Base-by-base conservation (phyloP, 2,888 invertebrate genomes). In the Apoda limacodes region DNA sequence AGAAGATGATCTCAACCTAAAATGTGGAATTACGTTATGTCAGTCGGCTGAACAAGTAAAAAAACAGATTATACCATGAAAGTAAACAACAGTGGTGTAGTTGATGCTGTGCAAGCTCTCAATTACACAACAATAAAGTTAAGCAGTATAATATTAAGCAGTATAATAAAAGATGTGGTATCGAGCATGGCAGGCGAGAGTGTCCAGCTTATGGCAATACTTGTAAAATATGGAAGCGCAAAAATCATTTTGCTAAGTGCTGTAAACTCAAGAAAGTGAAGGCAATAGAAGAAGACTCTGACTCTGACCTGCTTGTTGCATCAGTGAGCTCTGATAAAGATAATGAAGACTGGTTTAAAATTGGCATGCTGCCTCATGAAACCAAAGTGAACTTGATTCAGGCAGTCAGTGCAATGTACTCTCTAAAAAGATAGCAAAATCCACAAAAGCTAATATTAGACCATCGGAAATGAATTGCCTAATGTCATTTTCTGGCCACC, bases 181-280 rank as follows among this genome's bases (percentile, higher is more conserved):
- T 7, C 5, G 7, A 17, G 7, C 17, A 17, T 17, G 17, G 17
- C 5, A 5, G 17, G 5, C 17, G 17, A 17, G 17, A 5, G 5
- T 17, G 17, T 7, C 17, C 17, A 17, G 17, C 17, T 6, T 17
- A 6, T 17, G 17, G 17, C 5, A 17, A 11, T 11, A 4, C 9
- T 3, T 24, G 24, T 11, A 24, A 11, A 11, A n/a, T 9, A 5
- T 24, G 24, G 5, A 24, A 24, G 7, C 9, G 11, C 5, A 24
- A 24, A 11, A 24, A 24, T 11, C 24, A 24, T 13, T 13, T 24
- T 10, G 10, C 7, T 10, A 27, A 17, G 17, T 27, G 17, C 19
- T 27, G 27, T 20, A 17, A 27, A 15, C 6, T 10, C 4, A 27
- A 27, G 5, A 17, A 11, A 19, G 27, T 15, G 25, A 7, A 17